These are phyloP conservation scores for Bhutanitis thaidina DNA, from an alignment of 2,888 invertebrate genomes.

Conservation along the genomic window DNA sequence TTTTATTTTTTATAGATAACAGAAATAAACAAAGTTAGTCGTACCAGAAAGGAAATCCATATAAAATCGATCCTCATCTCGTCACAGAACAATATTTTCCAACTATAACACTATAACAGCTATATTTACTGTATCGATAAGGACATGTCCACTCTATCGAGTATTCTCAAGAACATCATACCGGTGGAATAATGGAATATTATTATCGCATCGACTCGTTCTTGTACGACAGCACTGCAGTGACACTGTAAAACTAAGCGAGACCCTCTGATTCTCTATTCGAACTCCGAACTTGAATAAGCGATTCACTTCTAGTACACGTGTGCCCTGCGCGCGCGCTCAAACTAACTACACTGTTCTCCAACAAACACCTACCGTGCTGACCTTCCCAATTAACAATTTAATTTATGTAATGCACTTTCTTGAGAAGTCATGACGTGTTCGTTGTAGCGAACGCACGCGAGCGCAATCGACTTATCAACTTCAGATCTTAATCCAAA, in stretches of 20 bases:
- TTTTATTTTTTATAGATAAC: no score
- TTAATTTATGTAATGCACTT: slow-evolving; percentile 76
- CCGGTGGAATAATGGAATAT: slow-evolving; percentile 19
- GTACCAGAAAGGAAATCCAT: slow-evolving; percentile 70
- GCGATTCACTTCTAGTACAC: slow-evolving; percentile 74
- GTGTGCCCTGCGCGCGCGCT: slow-evolving; percentile 71
- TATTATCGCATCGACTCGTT: slow-evolving; percentile 11
- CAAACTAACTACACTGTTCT: slow-evolving; percentile 61
- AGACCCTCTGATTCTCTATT: slow-evolving; percentile 53
- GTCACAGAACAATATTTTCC: slow-evolving; percentile 43
- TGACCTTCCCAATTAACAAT: slow-evolving; percentile 77
- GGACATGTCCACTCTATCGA: slow-evolving; percentile 69
- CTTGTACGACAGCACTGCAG: slow-evolving; percentile 32
- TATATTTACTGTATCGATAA: slow-evolving; percentile 68
- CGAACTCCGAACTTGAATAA: slow-evolving; percentile 50
- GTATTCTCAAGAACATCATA: slow-evolving; percentile 58
- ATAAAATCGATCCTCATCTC: slow-evolving; percentile 65
- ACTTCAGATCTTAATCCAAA: neutral
- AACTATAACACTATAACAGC: slow-evolving; percentile 50
- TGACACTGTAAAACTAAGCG: slow-evolving; percentile 69
- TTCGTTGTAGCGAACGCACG: slow-evolving; percentile 31
- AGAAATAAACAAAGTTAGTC: slow-evolving; percentile 17
- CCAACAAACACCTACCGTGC: slow-evolving; percentile 38
- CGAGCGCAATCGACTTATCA: slow-evolving; percentile 24
- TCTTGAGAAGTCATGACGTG: slow-evolving; percentile 57